A percentile compares a stretch with the other conserved stretches of the same genome.
Evolutionary conservation across 2,888 invertebrate genomes (phyloP).

Genomic region (Phortica magna): DNA sequence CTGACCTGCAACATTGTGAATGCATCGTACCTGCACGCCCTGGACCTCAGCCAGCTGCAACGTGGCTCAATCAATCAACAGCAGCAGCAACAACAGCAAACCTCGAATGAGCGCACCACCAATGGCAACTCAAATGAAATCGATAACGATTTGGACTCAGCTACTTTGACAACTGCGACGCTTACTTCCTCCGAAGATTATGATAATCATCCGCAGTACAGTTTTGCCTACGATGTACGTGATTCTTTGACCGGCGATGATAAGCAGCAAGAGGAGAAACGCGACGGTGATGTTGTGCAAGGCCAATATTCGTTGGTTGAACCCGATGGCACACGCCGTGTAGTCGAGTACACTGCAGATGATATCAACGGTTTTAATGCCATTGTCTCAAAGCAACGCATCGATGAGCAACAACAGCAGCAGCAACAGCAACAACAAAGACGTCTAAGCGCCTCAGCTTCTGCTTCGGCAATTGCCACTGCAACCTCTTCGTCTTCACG

Average conservation of each 20-base stretch:
- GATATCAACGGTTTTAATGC: slow-evolving; percentile 79
- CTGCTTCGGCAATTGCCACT: slow-evolving; percentile 42
- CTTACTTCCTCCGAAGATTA: slow-evolving; percentile 78
- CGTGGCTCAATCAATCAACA: slow-evolving; percentile 40
- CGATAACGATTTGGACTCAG: slow-evolving; percentile 59
- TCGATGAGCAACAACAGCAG: slow-evolving; percentile 54
- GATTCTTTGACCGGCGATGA: slow-evolving; percentile 79
- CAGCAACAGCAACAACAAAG: slow-evolving; percentile 1
- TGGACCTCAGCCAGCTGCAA: slow-evolving; percentile 67
- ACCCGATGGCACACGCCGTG: slow-evolving; percentile 79
- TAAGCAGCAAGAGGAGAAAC: slow-evolving; percentile 79
- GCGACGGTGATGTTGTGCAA: slow-evolving; percentile 80
- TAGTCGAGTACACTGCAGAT: slow-evolving; percentile 79
- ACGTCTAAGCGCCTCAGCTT: slow-evolving; percentile 34
- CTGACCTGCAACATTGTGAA: slow-evolving; percentile 62
- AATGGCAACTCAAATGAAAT: slow-evolving; percentile 49
- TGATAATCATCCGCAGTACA: slow-evolving; percentile 78
- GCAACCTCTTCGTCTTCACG: slow-evolving; percentile 60
- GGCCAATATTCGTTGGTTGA: slow-evolving; percentile 79
- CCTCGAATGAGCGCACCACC: slow-evolving; percentile 37
- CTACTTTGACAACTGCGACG: slow-evolving; percentile 48
- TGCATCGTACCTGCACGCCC: slow-evolving; percentile 66
- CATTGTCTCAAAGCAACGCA: slow-evolving; percentile 77
- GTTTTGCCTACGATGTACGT: slow-evolving; percentile 79
- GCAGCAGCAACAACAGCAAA: slow-evolving; percentile 50